Evolutionary conservation across 2,113 vertebrate species (phyloP), one percentile per base, ranked within the genome.

Genomic region (Chamaetylas fuelleborni): DNA sequence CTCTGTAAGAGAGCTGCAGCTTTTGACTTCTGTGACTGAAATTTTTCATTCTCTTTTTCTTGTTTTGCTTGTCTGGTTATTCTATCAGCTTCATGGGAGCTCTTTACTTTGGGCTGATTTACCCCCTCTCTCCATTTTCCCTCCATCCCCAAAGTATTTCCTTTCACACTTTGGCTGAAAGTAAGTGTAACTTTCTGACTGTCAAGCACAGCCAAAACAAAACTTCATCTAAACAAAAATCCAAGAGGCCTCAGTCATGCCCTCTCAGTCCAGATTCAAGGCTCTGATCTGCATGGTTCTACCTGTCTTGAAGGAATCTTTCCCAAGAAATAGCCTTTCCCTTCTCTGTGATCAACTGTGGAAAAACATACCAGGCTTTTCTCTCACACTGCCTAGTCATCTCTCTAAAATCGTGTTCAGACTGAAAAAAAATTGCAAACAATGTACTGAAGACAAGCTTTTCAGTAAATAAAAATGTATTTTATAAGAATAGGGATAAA

Each of bases 101-200:
- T 94, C 97, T 96, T 96, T 80, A 96, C 95, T 51, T 96, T 82
- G 91, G 28, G 51, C 86, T 95, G 76, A 7, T 61, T 38, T 42
- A 45, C 2, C 3, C 15, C 2, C 4, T 5, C 26, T 8, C 15
- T 54, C 33, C 14, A 47, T 86, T 88, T 85, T 66, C 79, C 17
- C 4, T 61, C 15, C 28, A 28, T 7, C 8, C 23, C 40, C 18
- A 33, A 53, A 82, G 78, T 85, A 88, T 95, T 97, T 96, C 92
- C 45, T 90, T 92, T 97, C 88, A 88, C 84, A 78, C 77, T 96
- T 97, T 92, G 90, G 76, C 71, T 90, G 96, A 94, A 97, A 88
- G 88, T 89, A 96, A 97, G 95, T 86, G 83, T 92, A 97, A 94
- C 42, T 53, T 74, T 91, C 83, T 79, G 76, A 66, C 93, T 97